Evolutionary conservation across 2,888 invertebrate genomes (phyloP), one percentile per base, ranked within the genome.

Genomic region (Tachina lurida): DNA sequence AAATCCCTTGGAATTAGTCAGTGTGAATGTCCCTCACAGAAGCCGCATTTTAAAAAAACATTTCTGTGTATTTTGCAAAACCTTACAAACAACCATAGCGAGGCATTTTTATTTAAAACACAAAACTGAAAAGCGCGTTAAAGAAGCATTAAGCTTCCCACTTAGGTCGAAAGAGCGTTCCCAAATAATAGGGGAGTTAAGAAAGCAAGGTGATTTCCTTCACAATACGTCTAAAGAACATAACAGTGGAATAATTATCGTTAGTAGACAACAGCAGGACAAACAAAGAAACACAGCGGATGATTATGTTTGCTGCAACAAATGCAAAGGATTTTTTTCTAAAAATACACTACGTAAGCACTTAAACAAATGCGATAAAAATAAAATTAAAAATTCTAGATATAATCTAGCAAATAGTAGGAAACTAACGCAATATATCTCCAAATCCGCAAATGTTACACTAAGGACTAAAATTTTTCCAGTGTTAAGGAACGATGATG

Each of bases 291-390:
- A 60, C n/a, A 60, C 39, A n/a, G 60, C 60, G n/a, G 60, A 60
- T 41, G 60, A 60, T n/a, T 60, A 60, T 39, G 39, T 60, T 39
- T 60, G 60, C 39, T 60, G 60, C 39, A 60, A 60, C 15, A 60
- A 39, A 9, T 60, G 60, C 15, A 60, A 60, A 60, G 60, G 39
- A 1, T 41, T 60, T 60, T 60, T 60, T 7, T 10, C n/a, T 2
- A 60, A 60, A 60, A 60, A 39, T n/a, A 39, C 60, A 3, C n/a
- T 60, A n/a, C 60, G 60, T n/a, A 31, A 10, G 17, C 56, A 56
- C 22, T 12, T 22, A 56, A 19, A 13, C 3, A 56, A 17, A 22
- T 56, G 56, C 10, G n/a, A 17, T 43, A 43, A n/a, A 43, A 62
- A 62, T 17, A 62, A 43, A 17, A 10, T 1, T n/a, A 41, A 60